These are phyloP conservation scores for Ormyrus pomaceus DNA, from an alignment of 2,888 invertebrate genomes.

Conservation along the genomic window DNA sequence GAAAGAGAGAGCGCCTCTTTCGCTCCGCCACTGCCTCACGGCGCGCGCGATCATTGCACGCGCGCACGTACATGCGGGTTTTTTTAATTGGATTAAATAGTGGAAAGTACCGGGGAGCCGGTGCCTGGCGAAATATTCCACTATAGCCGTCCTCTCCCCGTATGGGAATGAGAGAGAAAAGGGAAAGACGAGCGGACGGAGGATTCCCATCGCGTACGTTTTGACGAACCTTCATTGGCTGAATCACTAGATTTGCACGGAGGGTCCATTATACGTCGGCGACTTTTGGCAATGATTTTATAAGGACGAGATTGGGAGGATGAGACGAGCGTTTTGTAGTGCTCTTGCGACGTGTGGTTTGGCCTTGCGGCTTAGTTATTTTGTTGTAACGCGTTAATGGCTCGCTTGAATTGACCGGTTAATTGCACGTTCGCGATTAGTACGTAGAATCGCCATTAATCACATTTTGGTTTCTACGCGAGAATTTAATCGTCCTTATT, in stretches of 20 bases:
- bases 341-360: no score
- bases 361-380: no score
- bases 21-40: neutral
- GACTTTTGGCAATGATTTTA: constrained; percentile 67
- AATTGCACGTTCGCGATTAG: no score
- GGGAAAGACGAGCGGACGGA: neutral
- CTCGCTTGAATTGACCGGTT: no score
- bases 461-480: no score
- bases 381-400: no score
- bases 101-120: constrained; percentile 59
- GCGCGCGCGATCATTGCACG: neutral
- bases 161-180: neutral
- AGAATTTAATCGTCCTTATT: no score
- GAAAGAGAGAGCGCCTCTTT: neutral
- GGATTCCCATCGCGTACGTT: neutral
- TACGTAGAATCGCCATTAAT: no score
- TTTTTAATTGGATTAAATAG: constrained; percentile 40
- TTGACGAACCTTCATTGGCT: constrained; percentile 12
- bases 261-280: constrained; percentile 3
- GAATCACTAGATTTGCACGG: constrained; percentile 2
- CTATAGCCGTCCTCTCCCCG: constrained; percentile 25
- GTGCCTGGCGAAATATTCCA: constrained; percentile 54
- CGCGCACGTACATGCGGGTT: neutral
- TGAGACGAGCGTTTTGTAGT: no score
- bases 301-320: no score